Conservation (phyloP, 2,113 vertebrate species). For the Epinephelus lanceolatus region DNA sequence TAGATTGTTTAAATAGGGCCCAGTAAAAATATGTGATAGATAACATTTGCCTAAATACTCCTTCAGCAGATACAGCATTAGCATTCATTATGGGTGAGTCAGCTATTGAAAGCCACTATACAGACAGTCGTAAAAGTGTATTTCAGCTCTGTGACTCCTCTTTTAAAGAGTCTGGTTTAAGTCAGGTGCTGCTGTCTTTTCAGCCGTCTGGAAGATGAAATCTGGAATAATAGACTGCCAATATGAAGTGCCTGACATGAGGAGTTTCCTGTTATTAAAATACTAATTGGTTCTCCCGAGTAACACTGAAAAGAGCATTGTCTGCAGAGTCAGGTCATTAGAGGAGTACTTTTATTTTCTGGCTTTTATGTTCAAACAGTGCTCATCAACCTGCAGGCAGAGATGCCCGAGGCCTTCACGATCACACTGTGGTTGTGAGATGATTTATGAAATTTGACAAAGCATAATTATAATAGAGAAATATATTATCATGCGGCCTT, state of each 20-base stretch:
- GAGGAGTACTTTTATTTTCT: background rate
- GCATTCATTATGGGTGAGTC: too few species aligned
- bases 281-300: conserved; percentile 11
- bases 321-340: conserved; percentile 19
- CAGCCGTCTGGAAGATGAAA: too few species aligned
- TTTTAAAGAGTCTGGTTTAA: background rate
- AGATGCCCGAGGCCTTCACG: background rate
- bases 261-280: background rate
- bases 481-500: conserved; percentile 5
- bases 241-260: background rate
- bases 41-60: too few species aligned
- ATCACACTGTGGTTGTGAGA: background rate
- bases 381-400: conserved; percentile 2
- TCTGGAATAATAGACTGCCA: background rate
- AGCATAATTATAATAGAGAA: conserved; percentile 26
- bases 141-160: background rate
- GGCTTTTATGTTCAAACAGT: conserved; percentile 11
- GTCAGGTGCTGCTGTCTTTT: background rate
- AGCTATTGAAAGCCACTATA: background rate
- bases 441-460: conserved; percentile 45
- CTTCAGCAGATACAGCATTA: too few species aligned
- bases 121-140: background rate
- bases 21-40: too few species aligned
- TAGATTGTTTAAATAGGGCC: too few species aligned
- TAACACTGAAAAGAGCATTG: background rate